Evolutionary conservation across 2,797 vertebrate genomes (phyloP).

Genomic region (Alosa sapidissima): DNA sequence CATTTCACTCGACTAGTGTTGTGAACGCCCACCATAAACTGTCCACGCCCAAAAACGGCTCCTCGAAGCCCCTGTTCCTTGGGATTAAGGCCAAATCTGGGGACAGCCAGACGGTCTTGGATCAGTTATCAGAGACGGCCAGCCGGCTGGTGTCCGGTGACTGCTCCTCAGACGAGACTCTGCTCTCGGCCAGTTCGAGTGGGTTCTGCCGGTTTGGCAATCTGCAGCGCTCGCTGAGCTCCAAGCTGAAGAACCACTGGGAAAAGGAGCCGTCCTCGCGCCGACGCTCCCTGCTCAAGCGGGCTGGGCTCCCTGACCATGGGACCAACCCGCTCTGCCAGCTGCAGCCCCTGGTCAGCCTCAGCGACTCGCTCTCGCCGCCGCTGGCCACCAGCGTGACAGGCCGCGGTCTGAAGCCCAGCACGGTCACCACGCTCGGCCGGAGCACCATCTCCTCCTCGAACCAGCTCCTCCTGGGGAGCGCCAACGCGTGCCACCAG

Average conservation of each 20-base stretch:
- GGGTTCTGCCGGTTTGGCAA: conserved; percentile 13
- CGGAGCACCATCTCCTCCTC: background rate
- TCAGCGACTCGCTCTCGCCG: conserved; percentile 24
- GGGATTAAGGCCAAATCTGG: background rate
- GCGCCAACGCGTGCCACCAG: background rate
- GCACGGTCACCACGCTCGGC: background rate
- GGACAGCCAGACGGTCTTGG: conserved; percentile 39
- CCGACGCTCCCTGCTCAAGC: conserved; percentile 23
- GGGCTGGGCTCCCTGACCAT: conserved; percentile 24
- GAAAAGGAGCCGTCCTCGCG: conserved; percentile 28
- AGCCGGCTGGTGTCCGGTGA: conserved; percentile 37
- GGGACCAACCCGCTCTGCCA: background rate
- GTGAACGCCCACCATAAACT: conserved; percentile 23
- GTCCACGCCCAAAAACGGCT: conserved; percentile 27
- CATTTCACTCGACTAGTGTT: conserved; percentile 21
- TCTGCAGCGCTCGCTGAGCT: background rate
- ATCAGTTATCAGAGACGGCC: conserved; percentile 52
- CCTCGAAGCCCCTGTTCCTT: conserved; percentile 32
- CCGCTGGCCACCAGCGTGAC: background rate
- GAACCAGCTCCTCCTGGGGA: conserved; percentile 18
- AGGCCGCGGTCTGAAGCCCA: conserved; percentile 22
- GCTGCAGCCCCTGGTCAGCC: conserved; percentile 39
- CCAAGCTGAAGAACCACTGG: conserved; percentile 43
- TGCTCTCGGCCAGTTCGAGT: background rate
- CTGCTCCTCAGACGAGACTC: background rate